These are phyloP conservation scores for Drosophila hydei DNA, from an alignment of 1,140 invertebrate species.

Conservation along the genomic window DNA sequence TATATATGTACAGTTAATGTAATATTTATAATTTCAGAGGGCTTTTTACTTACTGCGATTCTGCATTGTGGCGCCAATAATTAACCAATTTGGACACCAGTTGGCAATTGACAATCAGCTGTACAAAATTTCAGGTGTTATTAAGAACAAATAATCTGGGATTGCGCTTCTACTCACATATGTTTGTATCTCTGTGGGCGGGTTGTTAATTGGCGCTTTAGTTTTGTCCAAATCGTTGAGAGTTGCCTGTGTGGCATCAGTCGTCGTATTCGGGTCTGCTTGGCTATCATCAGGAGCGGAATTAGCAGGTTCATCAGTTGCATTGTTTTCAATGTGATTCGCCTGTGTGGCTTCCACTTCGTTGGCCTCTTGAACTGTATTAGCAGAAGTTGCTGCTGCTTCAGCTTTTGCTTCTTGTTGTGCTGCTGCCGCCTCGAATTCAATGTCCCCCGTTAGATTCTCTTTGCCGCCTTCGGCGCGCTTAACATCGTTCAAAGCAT, in stretches of 20 bases:
- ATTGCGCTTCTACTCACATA: conserved; percentile 57
- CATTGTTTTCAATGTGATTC: conserved; percentile 38
- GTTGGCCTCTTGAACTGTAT: conserved; percentile 2
- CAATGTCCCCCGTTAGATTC: conserved; percentile 10
- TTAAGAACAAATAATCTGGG: neutral
- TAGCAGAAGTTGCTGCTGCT: conserved; percentile 18
- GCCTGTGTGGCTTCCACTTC: conserved; percentile 17
- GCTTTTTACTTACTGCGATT: conserved; percentile 84
- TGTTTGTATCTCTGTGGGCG: conserved; percentile 77
- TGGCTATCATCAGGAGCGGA: conserved; percentile 10
- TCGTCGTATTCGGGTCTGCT: conserved; percentile 7
- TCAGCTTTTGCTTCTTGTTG: conserved; percentile 42
- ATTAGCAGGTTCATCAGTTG: conserved; percentile 18
- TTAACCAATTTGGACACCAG: conserved; percentile 88
- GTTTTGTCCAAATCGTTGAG: conserved; percentile 68
- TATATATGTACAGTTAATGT: neutral
- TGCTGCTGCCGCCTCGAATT: conserved; percentile 44
- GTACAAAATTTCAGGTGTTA: conserved; percentile 50
- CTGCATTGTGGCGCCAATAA: conserved; percentile 88
- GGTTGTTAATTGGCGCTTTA: conserved; percentile 48
- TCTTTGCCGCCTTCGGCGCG: conserved; percentile 48
- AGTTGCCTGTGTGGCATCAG: conserved; percentile 38
- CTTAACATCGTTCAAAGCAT: conserved; percentile 54
- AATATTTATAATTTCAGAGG: neutral
- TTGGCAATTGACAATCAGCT: conserved; percentile 89